These are phyloP conservation scores for Drosophila ambigua DNA, from an alignment of 1,140 invertebrate genomes.

Conservation along the genomic window DNA sequence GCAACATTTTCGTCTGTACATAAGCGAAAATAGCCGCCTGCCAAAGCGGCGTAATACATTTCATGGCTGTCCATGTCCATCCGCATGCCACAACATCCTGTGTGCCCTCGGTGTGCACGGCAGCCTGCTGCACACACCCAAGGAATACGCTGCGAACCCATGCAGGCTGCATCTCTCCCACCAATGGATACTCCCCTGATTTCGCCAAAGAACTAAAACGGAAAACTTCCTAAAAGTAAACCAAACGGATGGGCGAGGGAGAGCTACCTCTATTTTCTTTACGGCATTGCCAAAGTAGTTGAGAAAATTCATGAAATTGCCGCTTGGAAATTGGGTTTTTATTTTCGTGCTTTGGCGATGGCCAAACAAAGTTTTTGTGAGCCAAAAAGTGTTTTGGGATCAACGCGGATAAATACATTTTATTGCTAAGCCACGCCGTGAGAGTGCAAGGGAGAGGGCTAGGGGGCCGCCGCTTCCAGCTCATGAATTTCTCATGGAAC, in stretches of 20 bases:
- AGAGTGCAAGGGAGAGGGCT: background rate
- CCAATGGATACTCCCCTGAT: no score
- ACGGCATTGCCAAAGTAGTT: constrained; percentile 50
- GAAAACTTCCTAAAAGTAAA: no score
- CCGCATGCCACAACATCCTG: background rate
- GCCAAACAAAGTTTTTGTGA: constrained; percentile 25
- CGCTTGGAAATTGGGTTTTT: constrained; percentile 40
- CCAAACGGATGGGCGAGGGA: no score
- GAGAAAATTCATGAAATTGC: constrained; percentile 47
- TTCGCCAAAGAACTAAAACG: no score
- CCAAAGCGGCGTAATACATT: constrained; percentile 46
- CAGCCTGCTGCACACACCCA: no score
- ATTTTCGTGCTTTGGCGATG: constrained; percentile 23
- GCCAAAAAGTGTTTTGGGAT: constrained; percentile 48
- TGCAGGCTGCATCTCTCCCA: no score
- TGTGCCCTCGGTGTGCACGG: constrained; percentile 6
- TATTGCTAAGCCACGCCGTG: constrained; percentile 7
- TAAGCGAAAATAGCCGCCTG: constrained; percentile 50
- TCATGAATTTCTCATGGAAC: constrained; percentile 44
- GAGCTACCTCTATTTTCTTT: constrained; percentile 48
- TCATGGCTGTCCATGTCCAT: background rate
- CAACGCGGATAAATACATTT: constrained; percentile 5
- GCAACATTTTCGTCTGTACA: constrained; percentile 52
- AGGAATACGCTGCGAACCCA: no score
- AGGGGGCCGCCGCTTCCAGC: constrained; percentile 4